phyloP scores from a whole-genome alignment of 2,797 vertebrate species.

The Miichthys miiuy region DNA sequence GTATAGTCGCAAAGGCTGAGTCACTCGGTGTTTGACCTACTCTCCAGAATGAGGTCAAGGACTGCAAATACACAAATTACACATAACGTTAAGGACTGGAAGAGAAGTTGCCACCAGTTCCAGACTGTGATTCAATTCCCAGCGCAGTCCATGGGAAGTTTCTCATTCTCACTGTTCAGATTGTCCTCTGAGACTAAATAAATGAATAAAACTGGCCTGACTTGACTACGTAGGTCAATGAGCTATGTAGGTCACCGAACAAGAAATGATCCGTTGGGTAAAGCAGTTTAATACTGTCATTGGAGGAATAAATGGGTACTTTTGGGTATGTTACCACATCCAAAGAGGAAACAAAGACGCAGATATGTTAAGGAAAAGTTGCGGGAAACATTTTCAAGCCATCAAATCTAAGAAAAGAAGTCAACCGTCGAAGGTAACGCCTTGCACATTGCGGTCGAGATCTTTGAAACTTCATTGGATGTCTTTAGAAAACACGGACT shows the following conservation, averaged over 20 bases:
- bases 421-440: background rate
- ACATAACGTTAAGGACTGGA: background rate
- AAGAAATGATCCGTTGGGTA: no score
- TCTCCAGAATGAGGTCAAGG: conserved; percentile 22
- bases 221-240: no score
- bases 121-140: background rate
- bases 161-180: background rate
- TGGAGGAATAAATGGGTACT: background rate
- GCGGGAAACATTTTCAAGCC: background rate
- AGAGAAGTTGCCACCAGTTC: background rate
- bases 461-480: background rate
- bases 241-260: no score
- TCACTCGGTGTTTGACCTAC: conserved; percentile 36
- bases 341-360: background rate
- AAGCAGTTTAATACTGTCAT: background rate
- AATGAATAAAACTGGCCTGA: no score
- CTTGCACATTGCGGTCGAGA: background rate
- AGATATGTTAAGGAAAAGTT: background rate
- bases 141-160: no score
- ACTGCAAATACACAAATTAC: background rate
- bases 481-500: background rate
- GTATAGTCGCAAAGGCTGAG: conserved; percentile 9
- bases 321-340: background rate
- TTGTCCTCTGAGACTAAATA: no score
- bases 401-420: background rate